phyloP scores from a whole-genome alignment of 2,797 vertebrate species.

The Hybognathus amarus region DNA sequence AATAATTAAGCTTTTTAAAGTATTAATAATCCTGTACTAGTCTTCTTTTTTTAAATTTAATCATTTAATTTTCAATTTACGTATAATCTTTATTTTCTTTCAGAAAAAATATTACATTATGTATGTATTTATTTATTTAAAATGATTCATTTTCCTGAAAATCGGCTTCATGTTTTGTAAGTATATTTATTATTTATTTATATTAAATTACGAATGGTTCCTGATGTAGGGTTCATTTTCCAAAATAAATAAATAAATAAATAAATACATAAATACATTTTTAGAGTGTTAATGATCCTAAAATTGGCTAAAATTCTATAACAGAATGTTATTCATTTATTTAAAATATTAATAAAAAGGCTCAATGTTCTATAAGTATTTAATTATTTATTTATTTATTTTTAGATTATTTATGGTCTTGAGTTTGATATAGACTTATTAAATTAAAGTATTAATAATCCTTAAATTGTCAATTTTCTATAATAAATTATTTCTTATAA shows the following conservation, averaged over 20 bases:
- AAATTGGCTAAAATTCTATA: background rate
- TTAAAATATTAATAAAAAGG: too few relatives aligned
- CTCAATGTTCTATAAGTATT: too few relatives aligned
- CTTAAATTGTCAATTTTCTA: background rate
- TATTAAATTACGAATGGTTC: background rate
- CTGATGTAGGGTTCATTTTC: background rate
- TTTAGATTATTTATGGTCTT: too few relatives aligned
- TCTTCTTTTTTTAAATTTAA: too few relatives aligned
- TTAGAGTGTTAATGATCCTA: background rate
- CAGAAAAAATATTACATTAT: background rate
- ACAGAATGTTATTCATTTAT: background rate
- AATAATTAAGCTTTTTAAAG: too few relatives aligned
- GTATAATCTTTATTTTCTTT: too few relatives aligned
- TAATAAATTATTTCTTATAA: too few relatives aligned
- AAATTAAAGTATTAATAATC: background rate
- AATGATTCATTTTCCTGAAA: background rate
- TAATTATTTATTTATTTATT: too few relatives aligned
- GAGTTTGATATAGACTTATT: background rate
- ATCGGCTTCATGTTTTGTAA: background rate
- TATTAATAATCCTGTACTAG: too few relatives aligned
- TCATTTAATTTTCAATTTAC: too few relatives aligned
- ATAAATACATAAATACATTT: background rate
- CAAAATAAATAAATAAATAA: background rate
- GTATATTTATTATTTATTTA: background rate
- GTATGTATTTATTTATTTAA: background rate